Evolutionary conservation across 2,888 invertebrate species (phyloP), one percentile per base, ranked within the genome.

Genomic region (Bibio marci): DNA sequence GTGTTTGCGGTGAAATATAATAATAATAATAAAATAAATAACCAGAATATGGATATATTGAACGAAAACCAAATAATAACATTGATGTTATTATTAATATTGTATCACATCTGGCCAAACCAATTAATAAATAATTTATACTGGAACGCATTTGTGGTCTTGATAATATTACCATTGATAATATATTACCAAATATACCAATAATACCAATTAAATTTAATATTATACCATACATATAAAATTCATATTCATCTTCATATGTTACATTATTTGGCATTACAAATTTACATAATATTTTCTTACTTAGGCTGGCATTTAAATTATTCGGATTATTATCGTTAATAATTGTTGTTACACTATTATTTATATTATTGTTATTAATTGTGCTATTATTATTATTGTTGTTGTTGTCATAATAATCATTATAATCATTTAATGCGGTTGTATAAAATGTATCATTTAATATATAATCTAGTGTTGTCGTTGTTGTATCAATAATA

Each of bases 101-200:
- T 11, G 87, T 88, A 67, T 97, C 97, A 62, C 90, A 91, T 50
- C 87, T 73, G 18, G 95, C 94, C 49, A 97, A 70, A 5, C 91
- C 92, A 47, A 90, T 85, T 43, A 97, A 71, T 54, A 94, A 73
- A 61, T 90, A 87, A 64, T 94, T 94, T 55, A 94, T 88, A 55
- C 92, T 91, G 42, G 90, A 90, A 52, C 86, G 76, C 94, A 95
- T 94, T 62, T 92, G 83, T 18, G 91, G 90, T 40, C 90, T 73
- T 42, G 87, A 83, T 38, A 92, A 67, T 49, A 92, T 90, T 44
- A 91, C 76, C 70, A 88, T 85, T 30, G 91, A 80, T 41, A 94
- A 79, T 41, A 83, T 71, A 63, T 92, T 94, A 46, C 92, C 94
- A 33, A 88, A 69, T 44, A 92, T 73, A 6, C 92, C 94, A 51